Evolutionary conservation across 2,113 vertebrate genomes (phyloP), one percentile per base, ranked within the genome.

Genomic region (Indri indri): DNA sequence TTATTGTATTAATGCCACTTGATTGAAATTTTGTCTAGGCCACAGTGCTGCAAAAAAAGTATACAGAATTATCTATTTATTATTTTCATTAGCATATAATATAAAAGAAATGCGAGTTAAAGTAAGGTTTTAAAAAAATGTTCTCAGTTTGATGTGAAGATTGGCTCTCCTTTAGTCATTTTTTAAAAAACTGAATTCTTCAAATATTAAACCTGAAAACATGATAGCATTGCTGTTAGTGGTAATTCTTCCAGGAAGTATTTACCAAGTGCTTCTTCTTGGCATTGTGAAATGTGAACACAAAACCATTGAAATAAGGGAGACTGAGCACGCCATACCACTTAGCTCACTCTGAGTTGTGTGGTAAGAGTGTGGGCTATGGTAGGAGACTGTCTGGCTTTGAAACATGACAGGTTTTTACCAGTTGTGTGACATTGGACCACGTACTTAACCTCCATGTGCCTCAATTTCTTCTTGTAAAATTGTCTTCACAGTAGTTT

Each of bases 11-110:
- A 91, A 59, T 66, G 86, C 76, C 27, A 68, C 66, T 77, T 97
- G 59, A 90, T 52, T 93, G 66, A 96, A 95, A 92, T 97, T 74
- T 66, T 97, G 32, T 89, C 68, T 68, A 68, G 92, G 17, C 73
- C 88, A 37, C 42, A 71, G 37, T 47, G 30, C 77, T 96, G n/a
- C 32, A 42, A 95, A 91, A 87, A 87, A 87, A 97, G 93, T 52
- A 16, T 18, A 54, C 16, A 17, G 76, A 96, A 76, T 57, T 96
- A 37, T 32, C 93, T 96, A 84, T 96, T 96, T 92, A 65, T 97
- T 97, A 50, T 91, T 54, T 95, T 34, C 81, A 83, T 90, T 88
- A 94, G n/a, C 47, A 3, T 0, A n/a, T 77, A 83, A 40, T 63
- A 18, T 22, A 23, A 90, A 71, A 81, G 18, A 85, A 90, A 92